Base-by-base conservation (phyloP, 2,113 vertebrate species). In the Sigmodon hispidus region DNA sequence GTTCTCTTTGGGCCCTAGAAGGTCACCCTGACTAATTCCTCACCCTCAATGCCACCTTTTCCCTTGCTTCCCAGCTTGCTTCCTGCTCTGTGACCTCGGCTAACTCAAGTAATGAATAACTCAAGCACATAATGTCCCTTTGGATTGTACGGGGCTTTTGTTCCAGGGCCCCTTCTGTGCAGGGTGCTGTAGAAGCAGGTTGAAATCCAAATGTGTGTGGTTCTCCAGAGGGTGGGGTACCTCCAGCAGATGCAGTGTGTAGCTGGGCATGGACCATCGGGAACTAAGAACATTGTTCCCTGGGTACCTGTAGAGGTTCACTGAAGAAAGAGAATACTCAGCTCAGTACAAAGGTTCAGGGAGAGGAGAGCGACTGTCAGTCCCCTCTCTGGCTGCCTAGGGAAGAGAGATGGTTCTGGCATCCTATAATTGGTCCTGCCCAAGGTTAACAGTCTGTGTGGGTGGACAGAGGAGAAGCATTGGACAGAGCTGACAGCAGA, bases 31-130 rank as follows among this genome's bases (percentile, higher is more conserved):
- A 67, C 70, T n/a, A 52, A 57, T 29, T 89, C 97, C 88, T 90
- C 94, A 84, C 97, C 90, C 77, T 90, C 73, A 21, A 2, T 22
- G 94, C 92, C 87, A 90, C 97, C 86, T 97, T 87, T 86, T 79
- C 87, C 85, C 83, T 89, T 52, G 80, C 50, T 88, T 91, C 72
- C 65, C 88, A 79, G 2, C 4, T 1, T 36, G 83, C 88, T 96
- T 90, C 94, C 87, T 95, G 94, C 61, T 94, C 81, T 5, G 48
- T 96, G 96, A 95, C 96, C 94, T 95, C 86, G 36, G 83, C 93
- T 90, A 95, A 96, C 81, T 89, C 69, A 45, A 93, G 96, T 96
- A 96, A 97, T 97, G 97, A 97, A 5, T 97, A 97, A 97, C 96
- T 86, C 31, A 21, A 55, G 93, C 91, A 97, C 96, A 81, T 31